phyloP scores from a whole-genome alignment of 1,140 invertebrate genomes.

The Triops longicaudatus region DNA sequence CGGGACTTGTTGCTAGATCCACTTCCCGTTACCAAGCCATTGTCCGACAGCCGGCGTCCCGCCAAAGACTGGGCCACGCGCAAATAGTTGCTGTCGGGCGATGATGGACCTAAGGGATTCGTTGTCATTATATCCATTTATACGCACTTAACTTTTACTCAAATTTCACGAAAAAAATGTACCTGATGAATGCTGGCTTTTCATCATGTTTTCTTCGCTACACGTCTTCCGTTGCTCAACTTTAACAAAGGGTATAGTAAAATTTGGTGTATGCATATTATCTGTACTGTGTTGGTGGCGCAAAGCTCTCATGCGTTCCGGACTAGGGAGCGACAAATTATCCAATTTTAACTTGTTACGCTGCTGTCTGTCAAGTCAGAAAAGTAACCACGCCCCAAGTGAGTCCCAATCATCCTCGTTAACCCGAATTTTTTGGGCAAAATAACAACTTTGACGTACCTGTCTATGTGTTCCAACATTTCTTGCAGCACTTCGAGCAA shows the following conservation, averaged over 20 bases:
- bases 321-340: slow-evolving; percentile 61
- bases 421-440: background rate
- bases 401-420: background rate
- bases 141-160: background rate
- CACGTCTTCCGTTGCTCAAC: slow-evolving; percentile 78
- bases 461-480: slow-evolving; percentile 85
- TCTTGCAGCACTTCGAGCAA: slow-evolving; percentile 85
- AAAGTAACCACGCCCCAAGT: background rate
- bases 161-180: slow-evolving; percentile 30
- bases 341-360: slow-evolving; percentile 73
- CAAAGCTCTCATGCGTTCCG: slow-evolving; percentile 62
- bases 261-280: slow-evolving; percentile 71
- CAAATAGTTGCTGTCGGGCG: slow-evolving; percentile 76
- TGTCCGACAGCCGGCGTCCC: slow-evolving; percentile 77
- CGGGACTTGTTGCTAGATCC: slow-evolving; percentile 22
- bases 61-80: slow-evolving; percentile 67
- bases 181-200: slow-evolving; percentile 54
- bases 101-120: slow-evolving; percentile 54
- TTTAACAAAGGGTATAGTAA: slow-evolving; percentile 74
- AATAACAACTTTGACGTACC: slow-evolving; percentile 39
- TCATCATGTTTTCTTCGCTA: slow-evolving; percentile 78
- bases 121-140: slow-evolving; percentile 61
- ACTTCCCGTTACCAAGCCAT: slow-evolving; percentile 60
- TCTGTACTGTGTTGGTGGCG: slow-evolving; percentile 76
- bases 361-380: slow-evolving; percentile 51